Evolutionary conservation across 2,113 vertebrate species (phyloP).

Genomic region (Stegostoma tigrinum): DNA sequence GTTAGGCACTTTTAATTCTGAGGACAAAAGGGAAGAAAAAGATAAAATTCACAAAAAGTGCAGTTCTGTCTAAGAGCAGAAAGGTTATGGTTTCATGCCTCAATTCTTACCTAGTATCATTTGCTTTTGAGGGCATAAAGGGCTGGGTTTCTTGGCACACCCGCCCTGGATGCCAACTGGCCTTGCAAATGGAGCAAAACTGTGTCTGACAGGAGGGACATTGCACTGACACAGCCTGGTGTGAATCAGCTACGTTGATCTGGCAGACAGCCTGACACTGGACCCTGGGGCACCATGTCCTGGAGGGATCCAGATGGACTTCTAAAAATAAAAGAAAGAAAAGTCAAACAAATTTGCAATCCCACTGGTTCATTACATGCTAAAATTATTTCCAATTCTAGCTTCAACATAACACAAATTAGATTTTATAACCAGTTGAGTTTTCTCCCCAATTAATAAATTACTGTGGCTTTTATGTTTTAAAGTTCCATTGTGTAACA

Average conservation of each 20-base stretch:
- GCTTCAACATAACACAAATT: not conserved
- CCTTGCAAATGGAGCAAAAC: conserved; percentile 83
- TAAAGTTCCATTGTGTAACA: not conserved
- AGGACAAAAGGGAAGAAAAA: not conserved
- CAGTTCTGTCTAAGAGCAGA: not conserved
- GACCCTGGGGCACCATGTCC: conserved; percentile 78
- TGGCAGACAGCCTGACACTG: conserved; percentile 82
- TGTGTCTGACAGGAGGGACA: conserved; percentile 64
- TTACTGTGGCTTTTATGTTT: not conserved
- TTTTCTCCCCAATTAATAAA: not conserved
- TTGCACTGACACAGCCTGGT: conserved; percentile 57
- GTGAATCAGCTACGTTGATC: conserved; percentile 51
- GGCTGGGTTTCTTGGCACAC: conserved; percentile 63
- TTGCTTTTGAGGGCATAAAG: conserved; percentile 45
- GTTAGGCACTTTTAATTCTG: not conserved
- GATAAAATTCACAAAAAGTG: not conserved
- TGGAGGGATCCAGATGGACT: conserved; percentile 81
- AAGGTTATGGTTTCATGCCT: not conserved
- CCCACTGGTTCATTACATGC: not conserved
- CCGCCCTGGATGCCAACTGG: conserved; percentile 62
- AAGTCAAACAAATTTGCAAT: not conserved
- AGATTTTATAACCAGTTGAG: not conserved
- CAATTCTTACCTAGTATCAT: conserved; percentile 68
- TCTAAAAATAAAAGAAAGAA: conserved; percentile 53
- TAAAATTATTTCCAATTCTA: not conserved